phyloP scores from a whole-genome alignment of 2,113 vertebrate species.

The Silurus asotus region DNA sequence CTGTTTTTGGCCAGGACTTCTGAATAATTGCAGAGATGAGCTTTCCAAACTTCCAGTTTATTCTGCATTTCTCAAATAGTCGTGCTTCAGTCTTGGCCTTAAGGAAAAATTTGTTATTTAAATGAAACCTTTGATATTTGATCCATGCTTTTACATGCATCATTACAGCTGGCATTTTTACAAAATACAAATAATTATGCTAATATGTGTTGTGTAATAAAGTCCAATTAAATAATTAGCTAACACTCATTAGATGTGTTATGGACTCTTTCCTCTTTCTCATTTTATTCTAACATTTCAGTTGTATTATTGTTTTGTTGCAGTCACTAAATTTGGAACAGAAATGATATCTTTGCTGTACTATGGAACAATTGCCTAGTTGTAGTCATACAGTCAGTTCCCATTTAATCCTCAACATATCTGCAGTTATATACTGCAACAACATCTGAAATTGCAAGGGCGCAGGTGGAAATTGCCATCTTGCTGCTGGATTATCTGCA shows the following conservation, averaged over 20 bases:
- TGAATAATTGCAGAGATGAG: slow-evolving; percentile 82
- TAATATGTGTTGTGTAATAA: not conserved
- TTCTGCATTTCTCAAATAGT: slow-evolving; percentile 59
- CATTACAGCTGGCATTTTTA: not conserved
- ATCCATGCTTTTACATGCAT: not conserved
- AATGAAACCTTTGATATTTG: not conserved
- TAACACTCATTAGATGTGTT: not conserved
- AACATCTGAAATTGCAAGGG: not conserved
- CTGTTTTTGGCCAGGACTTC: slow-evolving; percentile 81
- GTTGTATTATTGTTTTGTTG: not conserved
- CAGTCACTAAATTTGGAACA: not conserved
- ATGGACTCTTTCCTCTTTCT: not conserved
- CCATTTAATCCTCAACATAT: not conserved
- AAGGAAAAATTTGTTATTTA: not conserved
- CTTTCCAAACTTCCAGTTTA: slow-evolving; percentile 73
- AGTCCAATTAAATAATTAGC: not conserved
- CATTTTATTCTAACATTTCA: not conserved
- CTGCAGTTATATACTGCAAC: not conserved
- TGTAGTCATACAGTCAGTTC: not conserved
- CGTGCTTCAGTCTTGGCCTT: slow-evolving; percentile 69
- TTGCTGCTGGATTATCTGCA: not conserved
- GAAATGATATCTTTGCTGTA: not conserved
- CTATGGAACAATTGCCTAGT: not conserved
- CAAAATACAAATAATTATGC: not conserved
- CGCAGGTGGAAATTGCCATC: not conserved